Conservation (phyloP, 2,113 vertebrate species). For the Leptosomus discolor region DNA sequence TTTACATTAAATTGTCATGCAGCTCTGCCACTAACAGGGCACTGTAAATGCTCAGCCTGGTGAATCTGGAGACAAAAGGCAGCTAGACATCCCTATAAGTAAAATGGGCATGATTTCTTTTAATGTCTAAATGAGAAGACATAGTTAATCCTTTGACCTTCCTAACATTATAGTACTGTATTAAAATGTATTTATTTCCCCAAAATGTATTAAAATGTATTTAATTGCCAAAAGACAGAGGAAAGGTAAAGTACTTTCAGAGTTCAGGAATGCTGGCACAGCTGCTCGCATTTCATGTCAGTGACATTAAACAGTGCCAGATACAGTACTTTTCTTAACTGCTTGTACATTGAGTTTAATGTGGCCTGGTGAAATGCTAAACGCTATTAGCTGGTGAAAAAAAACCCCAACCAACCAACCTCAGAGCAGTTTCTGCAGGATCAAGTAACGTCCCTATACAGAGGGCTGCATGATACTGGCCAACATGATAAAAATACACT, state of each 20-base stretch:
- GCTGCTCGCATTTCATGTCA: conserved; percentile 37
- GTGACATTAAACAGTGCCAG: conserved; percentile 48
- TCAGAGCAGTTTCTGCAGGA: neutral
- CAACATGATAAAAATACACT: neutral
- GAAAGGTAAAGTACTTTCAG: conserved; percentile 14
- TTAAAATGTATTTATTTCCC: neutral
- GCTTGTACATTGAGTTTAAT: conserved; percentile 34
- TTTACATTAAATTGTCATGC: neutral
- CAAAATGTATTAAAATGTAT: conserved; percentile 1
- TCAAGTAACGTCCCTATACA: neutral
- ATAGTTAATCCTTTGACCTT: conserved; percentile 1
- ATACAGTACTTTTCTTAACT: conserved; percentile 43
- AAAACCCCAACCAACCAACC: neutral
- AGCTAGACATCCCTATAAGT: neutral
- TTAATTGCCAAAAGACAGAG: neutral
- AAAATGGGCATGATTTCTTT: conserved; percentile 6
- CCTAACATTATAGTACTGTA: neutral
- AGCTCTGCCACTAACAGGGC: neutral
- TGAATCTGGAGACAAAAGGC: neutral
- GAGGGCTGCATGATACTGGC: neutral
- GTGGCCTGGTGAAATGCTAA: conserved; percentile 45
- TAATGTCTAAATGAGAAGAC: neutral
- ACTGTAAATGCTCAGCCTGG: neutral
- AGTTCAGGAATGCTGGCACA: conserved; percentile 1
- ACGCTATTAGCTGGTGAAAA: conserved; percentile 1